These are phyloP conservation scores for Pteruthius melanotis DNA, from an alignment of 2,113 vertebrate species.

Conservation along the genomic window DNA sequence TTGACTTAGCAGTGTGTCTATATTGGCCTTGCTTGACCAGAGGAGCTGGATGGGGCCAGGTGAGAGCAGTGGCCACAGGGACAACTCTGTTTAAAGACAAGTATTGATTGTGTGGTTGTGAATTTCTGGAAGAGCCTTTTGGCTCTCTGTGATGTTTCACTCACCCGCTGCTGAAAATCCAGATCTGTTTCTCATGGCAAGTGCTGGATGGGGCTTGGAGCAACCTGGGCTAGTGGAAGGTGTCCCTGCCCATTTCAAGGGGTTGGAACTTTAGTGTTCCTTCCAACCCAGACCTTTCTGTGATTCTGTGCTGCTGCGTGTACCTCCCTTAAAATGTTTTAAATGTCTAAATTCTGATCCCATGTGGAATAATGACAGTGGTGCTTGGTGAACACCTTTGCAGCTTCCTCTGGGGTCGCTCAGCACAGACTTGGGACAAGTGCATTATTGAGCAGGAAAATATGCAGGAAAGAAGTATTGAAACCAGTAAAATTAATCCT, in stretches of 20 bases:
- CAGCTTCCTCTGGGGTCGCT: neutral
- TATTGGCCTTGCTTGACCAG: neutral
- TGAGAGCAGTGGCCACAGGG: neutral
- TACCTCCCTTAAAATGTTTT: neutral
- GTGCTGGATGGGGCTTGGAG: neutral
- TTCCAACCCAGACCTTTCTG: neutral
- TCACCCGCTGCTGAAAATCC: neutral
- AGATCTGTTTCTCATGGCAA: fast-evolving
- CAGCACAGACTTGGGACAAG: fast-evolving
- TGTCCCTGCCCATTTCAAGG: neutral
- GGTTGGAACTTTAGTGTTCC: neutral
- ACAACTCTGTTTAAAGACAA: neutral
- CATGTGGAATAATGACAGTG: fast-evolving
- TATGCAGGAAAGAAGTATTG: fast-evolving
- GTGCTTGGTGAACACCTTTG: neutral
- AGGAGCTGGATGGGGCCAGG: neutral
- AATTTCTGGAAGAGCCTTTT: neutral
- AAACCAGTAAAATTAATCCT: neutral
- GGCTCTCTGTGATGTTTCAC: neutral
- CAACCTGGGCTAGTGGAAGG: neutral
- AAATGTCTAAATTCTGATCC: neutral
- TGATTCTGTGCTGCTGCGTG: neutral
- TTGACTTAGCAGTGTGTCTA: fast-evolving
- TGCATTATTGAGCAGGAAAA: neutral
- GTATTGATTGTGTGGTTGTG: fast-evolving